Percentiles rank a stretch among this genome's conserved stretches.
These are phyloP conservation scores for Amphiprion clarkii DNA, from an alignment of 2,797 vertebrate species.

Conservation along the genomic window DNA sequence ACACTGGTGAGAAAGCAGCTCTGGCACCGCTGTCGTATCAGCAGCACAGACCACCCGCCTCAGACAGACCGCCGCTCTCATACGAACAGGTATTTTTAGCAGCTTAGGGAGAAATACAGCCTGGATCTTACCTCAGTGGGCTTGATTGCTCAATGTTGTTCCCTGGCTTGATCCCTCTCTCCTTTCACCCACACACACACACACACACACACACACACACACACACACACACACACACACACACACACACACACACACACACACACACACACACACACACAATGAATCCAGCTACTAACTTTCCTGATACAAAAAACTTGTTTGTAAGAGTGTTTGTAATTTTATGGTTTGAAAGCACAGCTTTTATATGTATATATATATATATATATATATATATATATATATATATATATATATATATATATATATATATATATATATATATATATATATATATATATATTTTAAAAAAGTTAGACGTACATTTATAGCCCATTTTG, in stretches of 20 bases:
- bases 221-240: not conserved
- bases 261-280: not conserved
- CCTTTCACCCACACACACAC: conserved; percentile 15
- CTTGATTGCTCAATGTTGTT: conserved; percentile 44
- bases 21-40: conserved; percentile 41
- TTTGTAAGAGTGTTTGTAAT: too few species aligned
- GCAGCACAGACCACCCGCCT: conserved; percentile 62
- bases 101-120: conserved; percentile 38
- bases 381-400: too few species aligned
- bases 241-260: too few species aligned
- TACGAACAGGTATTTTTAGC: conserved; percentile 70
- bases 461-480: too few species aligned
- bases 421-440: too few species aligned
- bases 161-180: conserved; percentile 3
- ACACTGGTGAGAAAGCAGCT: conserved; percentile 76
- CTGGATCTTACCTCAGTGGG: conserved; percentile 31
- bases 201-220: not conserved
- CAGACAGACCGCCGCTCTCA: conserved; percentile 39
- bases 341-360: too few species aligned
- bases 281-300: too few species aligned
- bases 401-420: too few species aligned
- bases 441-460: too few species aligned
- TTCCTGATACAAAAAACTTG: too few species aligned
- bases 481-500: too few species aligned
- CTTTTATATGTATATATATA: too few species aligned